These are phyloP conservation scores for Leptodactylus fuscus DNA, from an alignment of 2,113 vertebrate genomes.

Conservation along the genomic window DNA sequence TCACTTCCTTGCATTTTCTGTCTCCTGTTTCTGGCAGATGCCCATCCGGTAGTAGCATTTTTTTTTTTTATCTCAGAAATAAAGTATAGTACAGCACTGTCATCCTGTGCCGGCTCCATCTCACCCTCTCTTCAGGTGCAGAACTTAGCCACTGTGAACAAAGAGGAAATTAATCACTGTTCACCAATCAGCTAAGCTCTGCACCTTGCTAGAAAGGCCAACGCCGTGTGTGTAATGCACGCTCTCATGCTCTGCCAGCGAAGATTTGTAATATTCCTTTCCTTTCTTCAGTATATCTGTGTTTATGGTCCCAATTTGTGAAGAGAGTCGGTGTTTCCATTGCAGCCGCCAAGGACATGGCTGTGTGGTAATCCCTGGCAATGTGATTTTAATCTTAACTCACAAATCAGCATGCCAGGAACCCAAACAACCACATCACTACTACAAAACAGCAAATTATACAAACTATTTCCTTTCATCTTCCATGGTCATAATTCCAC, in stretches of 20 bases:
- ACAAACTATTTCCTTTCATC: conserved; percentile 38
- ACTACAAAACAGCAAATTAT: conserved; percentile 22
- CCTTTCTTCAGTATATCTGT: conserved; percentile 35
- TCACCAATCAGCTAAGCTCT: conserved; percentile 99
- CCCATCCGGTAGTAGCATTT: background rate
- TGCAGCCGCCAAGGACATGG: conserved; percentile 84
- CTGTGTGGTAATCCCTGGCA: conserved; percentile 99
- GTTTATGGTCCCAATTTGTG: conserved; percentile 60
- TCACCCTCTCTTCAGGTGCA: conserved; percentile 97
- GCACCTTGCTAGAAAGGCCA: conserved; percentile 91
- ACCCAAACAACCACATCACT: conserved; percentile 95
- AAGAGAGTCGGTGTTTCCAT: conserved; percentile 70
- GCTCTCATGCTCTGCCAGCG: conserved; percentile 60
- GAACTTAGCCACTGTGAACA: conserved; percentile 99
- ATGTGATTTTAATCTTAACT: conserved; percentile 99
- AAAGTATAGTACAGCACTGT: background rate
- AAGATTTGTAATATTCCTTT: conserved; percentile 56
- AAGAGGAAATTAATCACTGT: conserved; percentile 99
- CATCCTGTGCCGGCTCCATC: conserved; percentile 68
- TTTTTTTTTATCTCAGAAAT: background rate
- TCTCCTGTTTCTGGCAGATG: background rate
- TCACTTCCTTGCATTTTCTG: background rate
- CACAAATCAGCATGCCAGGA: conserved; percentile 99
- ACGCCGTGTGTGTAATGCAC: conserved; percentile 64
- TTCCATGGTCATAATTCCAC: background rate